Evolutionary conservation across 2,797 vertebrate genomes (phyloP).

Genomic region (Macropodus opercularis): DNA sequence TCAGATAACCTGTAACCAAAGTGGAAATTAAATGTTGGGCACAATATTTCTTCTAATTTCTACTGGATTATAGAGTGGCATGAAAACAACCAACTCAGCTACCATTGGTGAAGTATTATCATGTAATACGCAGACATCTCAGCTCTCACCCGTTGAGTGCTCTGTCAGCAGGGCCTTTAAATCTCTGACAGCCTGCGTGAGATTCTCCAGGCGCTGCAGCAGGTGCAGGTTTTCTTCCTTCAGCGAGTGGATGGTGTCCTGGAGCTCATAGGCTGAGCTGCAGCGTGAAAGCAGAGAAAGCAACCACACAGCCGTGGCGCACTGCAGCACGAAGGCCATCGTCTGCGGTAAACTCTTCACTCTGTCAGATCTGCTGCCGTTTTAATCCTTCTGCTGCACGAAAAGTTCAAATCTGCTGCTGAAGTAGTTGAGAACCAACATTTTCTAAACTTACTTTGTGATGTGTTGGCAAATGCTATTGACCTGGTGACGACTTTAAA

Average conservation of each 20-base stretch:
- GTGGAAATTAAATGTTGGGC: no score
- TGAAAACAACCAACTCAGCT: no score
- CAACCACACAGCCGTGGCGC: conserved; percentile 38
- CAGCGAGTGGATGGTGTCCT: conserved; percentile 78
- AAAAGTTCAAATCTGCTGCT: no score
- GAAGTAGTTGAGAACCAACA: neutral
- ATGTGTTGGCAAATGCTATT: conserved; percentile 37
- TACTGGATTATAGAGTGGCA: no score
- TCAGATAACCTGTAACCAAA: no score
- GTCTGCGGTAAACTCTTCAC: neutral
- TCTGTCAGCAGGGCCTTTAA: conserved; percentile 77
- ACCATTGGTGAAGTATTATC: no score
- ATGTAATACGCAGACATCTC: neutral
- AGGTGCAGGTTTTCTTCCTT: conserved; percentile 79
- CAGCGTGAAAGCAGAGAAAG: conserved; percentile 39
- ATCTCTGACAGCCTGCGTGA: conserved; percentile 76
- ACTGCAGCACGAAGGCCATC: conserved; percentile 39
- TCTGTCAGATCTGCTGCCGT: neutral
- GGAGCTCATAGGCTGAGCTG: conserved; percentile 74
- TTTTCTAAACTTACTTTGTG: conserved; percentile 47
- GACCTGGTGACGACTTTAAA: conserved; percentile 18
- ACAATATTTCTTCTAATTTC: no score
- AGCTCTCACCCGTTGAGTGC: conserved; percentile 70
- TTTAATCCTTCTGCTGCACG: conserved; percentile 16
- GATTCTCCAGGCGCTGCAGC: conserved; percentile 77